phyloP scores from a whole-genome alignment of 2,113 vertebrate genomes.

The Cyanistes caeruleus region DNA sequence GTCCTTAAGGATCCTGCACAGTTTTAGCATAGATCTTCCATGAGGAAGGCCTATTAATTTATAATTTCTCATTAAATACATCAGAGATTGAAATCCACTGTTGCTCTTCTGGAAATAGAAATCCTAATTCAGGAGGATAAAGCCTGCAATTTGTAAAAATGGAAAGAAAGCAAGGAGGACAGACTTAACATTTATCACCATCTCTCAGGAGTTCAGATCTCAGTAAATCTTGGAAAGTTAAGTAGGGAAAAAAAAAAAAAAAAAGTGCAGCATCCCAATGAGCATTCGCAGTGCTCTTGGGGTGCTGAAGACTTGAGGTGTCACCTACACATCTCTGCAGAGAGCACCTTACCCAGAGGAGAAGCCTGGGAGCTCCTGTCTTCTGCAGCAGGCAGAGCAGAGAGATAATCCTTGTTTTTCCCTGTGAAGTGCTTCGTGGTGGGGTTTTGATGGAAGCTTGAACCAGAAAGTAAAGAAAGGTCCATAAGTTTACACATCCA shows the following conservation, averaged over 20 bases:
- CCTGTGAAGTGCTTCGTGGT: not conserved
- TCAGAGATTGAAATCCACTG: slow-evolving; percentile 34
- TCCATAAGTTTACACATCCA: rapidly evolving
- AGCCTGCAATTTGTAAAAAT: slow-evolving; percentile 14
- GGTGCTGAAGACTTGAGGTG: not conserved
- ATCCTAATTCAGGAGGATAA: slow-evolving; percentile 42
- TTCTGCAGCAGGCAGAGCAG: not conserved
- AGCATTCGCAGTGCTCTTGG: not conserved
- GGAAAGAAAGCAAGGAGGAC: not conserved
- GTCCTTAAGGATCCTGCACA: slow-evolving; percentile 43
- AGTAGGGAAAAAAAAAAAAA: not conserved
- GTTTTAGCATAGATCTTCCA: slow-evolving; percentile 43
- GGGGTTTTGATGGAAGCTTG: not conserved
- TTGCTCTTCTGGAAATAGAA: slow-evolving; percentile 55
- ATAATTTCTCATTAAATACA: slow-evolving; percentile 72
- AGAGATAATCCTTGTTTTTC: not conserved
- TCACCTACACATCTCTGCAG: not conserved
- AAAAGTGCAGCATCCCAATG: not conserved
- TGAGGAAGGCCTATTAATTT: slow-evolving; percentile 62
- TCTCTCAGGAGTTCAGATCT: not conserved
- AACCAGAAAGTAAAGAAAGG: not conserved
- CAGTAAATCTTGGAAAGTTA: not conserved
- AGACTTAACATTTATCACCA: not conserved
- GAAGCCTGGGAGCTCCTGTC: not conserved
- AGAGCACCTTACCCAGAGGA: not conserved